Base-by-base conservation (phyloP, 1,140 invertebrate genomes). In the Aphaenogaster floridana region DNA sequence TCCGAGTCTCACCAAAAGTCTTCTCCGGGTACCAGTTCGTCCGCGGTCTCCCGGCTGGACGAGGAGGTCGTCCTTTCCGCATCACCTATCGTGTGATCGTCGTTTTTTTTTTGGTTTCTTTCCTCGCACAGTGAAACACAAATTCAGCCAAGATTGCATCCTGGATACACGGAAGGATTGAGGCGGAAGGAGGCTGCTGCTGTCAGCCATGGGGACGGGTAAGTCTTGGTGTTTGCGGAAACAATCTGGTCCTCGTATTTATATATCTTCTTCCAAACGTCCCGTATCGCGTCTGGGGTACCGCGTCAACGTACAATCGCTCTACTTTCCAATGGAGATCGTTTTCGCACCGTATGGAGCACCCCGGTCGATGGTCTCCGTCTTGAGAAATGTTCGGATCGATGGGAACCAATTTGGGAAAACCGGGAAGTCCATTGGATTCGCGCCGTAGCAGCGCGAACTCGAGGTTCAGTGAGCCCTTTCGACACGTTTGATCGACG, bases 161-260 rank as follows among this genome's bases (percentile, higher is more conserved):
- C 88, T 90, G 91, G 91, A 93, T 92, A 93, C 87, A 69, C 88
- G 88, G 77, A 89, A 89, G 90, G 90, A 93, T 93, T 89, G 92
- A 90, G 91, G 92, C 92, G 93, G 92, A 94, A 93, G 93, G 92
- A 92, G 93, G 94, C 91, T 93, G 93, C 91, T 93, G 91, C 89
- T 89, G 89, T 92, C 93, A 93, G 94, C 94, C 94, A 95, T 95
- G 94, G 94, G 94, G 91, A 94, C 94, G 94, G 95, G 95, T 95
- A 94, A 95, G 94, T 95, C 79, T 85, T 36, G 45, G 48, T 87
- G 45, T 76, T 63, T 68, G 71, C 50, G 66, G 34, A 28, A 61
- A 87, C 63, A 21, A 28, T 87, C 61, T 64, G 71, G 21, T 72
- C 59, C 63, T 13, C 15, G 77, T 34, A 77, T 54, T 11, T 57